Base-by-base conservation (phyloP, 2,888 invertebrate genomes). In the Chloroclysta siterata region DNA sequence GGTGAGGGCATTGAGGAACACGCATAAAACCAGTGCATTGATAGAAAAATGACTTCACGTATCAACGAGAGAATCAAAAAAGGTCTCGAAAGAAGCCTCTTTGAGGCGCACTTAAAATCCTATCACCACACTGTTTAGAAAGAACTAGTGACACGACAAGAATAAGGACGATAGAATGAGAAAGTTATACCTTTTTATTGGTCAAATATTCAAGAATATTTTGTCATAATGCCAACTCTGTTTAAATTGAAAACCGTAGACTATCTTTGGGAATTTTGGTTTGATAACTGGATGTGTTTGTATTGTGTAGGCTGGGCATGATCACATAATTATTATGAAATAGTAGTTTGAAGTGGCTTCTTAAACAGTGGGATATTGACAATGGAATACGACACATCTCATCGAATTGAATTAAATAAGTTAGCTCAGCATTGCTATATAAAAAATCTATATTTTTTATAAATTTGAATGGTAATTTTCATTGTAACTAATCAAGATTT, bases 341-440 rank as follows among this genome's bases (percentile, higher is more conserved):
- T 55, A 29, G 51, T 28, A 36, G 15, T 36, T 44, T 60, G 50
- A 57, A 65, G 64, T 42, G 60, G 64, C 64, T 60, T 60, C 64
- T 60, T 50, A 28, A 28, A 53, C 51, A 46, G 36, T 36, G 13
- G 14, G 11, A 15, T 58, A 44, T 60, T 61, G 39, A 64, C 55
- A 41, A 14, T 55, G 55, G 48, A 56, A 56, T 15, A 39, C 15
- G 13, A 62, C 28, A 55, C 51, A 41, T 28, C n/a, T 50, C 44
- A 14, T 13, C 17, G 17, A 58, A 58, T 33, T 42, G 14, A 58
- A 51, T 50, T 1, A 56, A 48, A 56, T 46, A 10, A 46, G 11
- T 39, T 44, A 44, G 14, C 1, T 41, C 4, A 13, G 14, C 33
- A 33, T 22, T 22, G 22, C 22, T 22, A 22, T 22, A 2, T 22